A percentile compares a stretch with the other conserved stretches of the same genome.
phyloP scores from a whole-genome alignment of 2,797 vertebrate genomes.

The Acridotheres tristis region DNA sequence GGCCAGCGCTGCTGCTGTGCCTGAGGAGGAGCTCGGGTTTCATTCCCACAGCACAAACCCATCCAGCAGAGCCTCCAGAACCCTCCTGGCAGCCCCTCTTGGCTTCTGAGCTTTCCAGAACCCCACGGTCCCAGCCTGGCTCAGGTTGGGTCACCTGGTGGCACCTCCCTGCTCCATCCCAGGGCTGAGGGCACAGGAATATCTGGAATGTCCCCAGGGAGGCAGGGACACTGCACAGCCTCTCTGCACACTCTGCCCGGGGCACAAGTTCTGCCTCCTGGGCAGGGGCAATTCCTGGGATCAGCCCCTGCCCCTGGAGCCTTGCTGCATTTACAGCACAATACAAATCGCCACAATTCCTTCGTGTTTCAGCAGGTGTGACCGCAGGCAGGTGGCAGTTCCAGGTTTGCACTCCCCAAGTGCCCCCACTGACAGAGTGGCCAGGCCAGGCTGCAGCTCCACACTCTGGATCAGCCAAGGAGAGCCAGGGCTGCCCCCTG shows the following conservation, averaged over 20 bases:
- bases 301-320: neutral
- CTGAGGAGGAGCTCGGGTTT: neutral
- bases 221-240: neutral
- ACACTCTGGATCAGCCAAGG: neutral
- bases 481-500: neutral
- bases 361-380: neutral
- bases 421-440: neutral
- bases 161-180: neutral
- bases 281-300: neutral
- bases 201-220: neutral
- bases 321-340: conserved; percentile 15
- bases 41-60: neutral
- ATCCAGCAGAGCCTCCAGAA: neutral
- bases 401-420: neutral
- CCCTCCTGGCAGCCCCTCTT: neutral
- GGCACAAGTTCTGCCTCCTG: neutral
- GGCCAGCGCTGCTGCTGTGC: neutral
- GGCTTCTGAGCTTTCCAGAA: neutral
- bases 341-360: conserved; percentile 21
- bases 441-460: neutral
- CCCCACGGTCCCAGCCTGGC: neutral
- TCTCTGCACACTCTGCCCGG: neutral
- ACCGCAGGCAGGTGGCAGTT: conserved; percentile 54
- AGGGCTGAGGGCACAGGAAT: neutral
- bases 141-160: neutral